Evolutionary conservation across 1,140 invertebrate genomes (phyloP).

Genomic region (Bombus polaris): DNA sequence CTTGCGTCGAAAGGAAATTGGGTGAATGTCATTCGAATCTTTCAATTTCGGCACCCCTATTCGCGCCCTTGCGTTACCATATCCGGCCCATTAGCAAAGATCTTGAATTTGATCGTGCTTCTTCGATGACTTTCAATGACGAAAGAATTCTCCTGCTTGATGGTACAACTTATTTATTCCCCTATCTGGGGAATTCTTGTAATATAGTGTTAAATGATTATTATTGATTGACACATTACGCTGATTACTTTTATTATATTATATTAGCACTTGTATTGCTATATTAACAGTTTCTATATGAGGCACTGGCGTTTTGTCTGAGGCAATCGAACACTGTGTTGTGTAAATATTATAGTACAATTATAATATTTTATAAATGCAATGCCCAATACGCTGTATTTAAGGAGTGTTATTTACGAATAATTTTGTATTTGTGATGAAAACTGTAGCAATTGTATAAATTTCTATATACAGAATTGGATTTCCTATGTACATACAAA

Average conservation of each 20-base stretch:
- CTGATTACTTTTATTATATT: too few relatives aligned
- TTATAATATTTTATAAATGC: background rate
- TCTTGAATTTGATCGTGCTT: constrained; percentile 43
- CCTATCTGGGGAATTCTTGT: background rate
- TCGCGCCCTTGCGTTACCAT: constrained; percentile 44
- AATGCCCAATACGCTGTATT: background rate
- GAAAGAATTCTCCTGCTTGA: background rate
- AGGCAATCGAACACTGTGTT: background rate
- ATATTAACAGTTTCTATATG: too few relatives aligned
- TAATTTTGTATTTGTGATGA: too few relatives aligned
- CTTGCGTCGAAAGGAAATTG: constrained; percentile 79
- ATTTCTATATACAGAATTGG: too few relatives aligned
- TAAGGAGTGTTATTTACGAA: too few relatives aligned
- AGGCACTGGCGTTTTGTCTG: too few relatives aligned
- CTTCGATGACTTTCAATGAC: background rate
- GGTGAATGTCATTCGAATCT: constrained; percentile 76
- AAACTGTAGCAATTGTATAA: too few relatives aligned
- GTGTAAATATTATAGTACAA: background rate
- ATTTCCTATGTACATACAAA: too few relatives aligned
- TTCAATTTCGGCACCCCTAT: constrained; percentile 78
- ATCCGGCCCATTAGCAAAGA: constrained; percentile 45
- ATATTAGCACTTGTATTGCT: too few relatives aligned
- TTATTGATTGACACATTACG: too few relatives aligned
- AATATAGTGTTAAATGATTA: too few relatives aligned
- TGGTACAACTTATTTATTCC: background rate